These are phyloP conservation scores for Cephus pygmeus DNA, from an alignment of 2,888 invertebrate genomes.

Conservation along the genomic window DNA sequence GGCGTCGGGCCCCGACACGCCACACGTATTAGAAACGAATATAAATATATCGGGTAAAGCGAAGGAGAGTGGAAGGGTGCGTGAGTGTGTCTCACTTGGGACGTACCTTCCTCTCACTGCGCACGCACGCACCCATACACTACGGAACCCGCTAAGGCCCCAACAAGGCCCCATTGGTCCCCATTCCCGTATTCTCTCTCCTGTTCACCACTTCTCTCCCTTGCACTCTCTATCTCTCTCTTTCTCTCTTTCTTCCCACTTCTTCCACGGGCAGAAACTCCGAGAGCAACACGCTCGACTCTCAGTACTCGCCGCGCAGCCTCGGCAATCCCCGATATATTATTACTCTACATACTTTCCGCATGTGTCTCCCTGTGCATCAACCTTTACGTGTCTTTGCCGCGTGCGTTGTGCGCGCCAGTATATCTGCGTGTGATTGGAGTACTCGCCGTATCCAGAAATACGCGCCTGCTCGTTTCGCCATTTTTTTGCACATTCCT, in stretches of 20 bases:
- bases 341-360: background rate
- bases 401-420: background rate
- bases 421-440: background rate
- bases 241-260: constrained; percentile 21
- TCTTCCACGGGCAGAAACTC: constrained; percentile 28
- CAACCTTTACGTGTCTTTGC: constrained; percentile 18
- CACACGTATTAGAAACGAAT: constrained; percentile 59
- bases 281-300: constrained; percentile 42
- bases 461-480: background rate
- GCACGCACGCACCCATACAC: background rate
- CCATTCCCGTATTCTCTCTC: background rate
- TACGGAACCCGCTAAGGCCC: background rate
- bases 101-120: background rate
- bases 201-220: constrained; percentile 12
- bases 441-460: background rate
- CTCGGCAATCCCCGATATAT: constrained; percentile 42
- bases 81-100: background rate
- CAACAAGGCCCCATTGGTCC: background rate
- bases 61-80: constrained; percentile 20
- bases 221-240: constrained; percentile 21
- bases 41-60: constrained; percentile 54
- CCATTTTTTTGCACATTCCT: background rate
- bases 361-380: constrained; percentile 11
- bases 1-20: constrained; percentile 44
- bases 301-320: constrained; percentile 56